These are phyloP conservation scores for Platycnemis pennipes DNA, from an alignment of 2,888 invertebrate species.

Conservation along the genomic window DNA sequence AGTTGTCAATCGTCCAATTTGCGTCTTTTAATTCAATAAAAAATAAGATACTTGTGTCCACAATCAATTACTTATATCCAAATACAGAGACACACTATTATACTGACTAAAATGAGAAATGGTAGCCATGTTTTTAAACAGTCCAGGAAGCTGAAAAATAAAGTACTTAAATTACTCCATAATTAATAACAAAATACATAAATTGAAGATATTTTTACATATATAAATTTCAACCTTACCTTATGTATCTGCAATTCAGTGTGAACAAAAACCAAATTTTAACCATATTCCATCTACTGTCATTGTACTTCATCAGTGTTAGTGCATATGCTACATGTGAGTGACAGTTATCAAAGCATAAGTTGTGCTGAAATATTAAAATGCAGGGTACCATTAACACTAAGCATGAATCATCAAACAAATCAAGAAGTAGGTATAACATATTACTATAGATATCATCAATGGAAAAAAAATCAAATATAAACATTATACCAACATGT, in stretches of 20 bases:
- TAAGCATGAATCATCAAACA: too few species aligned
- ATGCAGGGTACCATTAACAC: too few species aligned
- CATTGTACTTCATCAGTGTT: conserved; percentile 93
- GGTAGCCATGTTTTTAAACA: conserved; percentile 93
- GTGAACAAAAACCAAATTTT: conserved; percentile 90
- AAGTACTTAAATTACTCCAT: conserved; percentile 15
- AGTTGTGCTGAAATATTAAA: conserved; percentile 89
- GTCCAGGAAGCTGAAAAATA: conserved; percentile 82
- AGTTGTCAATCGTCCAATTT: neutral
- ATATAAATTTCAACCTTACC: conserved; percentile 78
- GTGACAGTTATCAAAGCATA: conserved; percentile 98
- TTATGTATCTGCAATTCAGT: conserved; percentile 90
- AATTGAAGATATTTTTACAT: neutral
- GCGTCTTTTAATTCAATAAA: neutral
- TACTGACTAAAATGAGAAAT: conserved; percentile 81
- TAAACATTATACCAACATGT: too few species aligned
- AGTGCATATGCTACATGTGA: conserved; percentile 97
- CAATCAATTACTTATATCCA: conserved; percentile 64
- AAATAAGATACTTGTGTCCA: conserved; percentile 65
- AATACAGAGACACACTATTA: conserved; percentile 72
- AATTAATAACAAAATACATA: neutral
- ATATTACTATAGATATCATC: too few species aligned
- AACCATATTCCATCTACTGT: conserved; percentile 95
- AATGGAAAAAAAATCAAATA: too few species aligned
- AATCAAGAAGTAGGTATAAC: too few species aligned